Conservation (phyloP, 2,113 vertebrate genomes). For the Theropithecus gelada region DNA sequence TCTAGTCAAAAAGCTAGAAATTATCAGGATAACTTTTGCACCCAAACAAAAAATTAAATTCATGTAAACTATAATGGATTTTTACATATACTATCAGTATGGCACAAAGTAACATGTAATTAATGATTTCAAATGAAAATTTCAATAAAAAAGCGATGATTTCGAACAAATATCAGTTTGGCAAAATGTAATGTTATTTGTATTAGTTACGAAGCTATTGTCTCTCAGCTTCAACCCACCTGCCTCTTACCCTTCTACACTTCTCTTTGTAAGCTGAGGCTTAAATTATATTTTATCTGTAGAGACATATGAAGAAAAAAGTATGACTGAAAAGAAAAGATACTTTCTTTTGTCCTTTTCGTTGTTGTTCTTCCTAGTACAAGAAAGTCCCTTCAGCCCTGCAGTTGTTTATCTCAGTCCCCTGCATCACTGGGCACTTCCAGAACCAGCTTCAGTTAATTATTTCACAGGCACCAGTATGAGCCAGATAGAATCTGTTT, state of each 20-base stretch:
- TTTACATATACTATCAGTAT: background rate
- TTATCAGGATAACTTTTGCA: background rate
- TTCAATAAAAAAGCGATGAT: background rate
- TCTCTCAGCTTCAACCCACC: background rate
- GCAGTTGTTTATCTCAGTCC: background rate
- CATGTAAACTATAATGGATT: background rate
- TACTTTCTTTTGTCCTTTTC: background rate
- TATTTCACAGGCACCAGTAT: background rate
- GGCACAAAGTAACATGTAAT: background rate
- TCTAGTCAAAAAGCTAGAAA: slow-evolving; percentile 11
- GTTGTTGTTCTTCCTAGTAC: background rate
- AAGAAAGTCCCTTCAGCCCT: background rate
- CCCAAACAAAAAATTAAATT: background rate
- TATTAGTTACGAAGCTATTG: background rate
- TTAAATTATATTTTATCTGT: background rate
- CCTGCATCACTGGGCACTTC: rapidly evolving
- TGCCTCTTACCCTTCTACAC: background rate
- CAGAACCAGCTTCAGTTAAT: background rate
- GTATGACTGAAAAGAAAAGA: background rate
- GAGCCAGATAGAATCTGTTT: background rate
- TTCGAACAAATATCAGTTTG: background rate
- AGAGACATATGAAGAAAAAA: background rate
- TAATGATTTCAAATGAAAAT: background rate
- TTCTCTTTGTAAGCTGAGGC: background rate
- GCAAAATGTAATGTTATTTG: background rate